Evolutionary conservation across 2,797 vertebrate genomes (phyloP).

Genomic region (Siniperca scherzeri): DNA sequence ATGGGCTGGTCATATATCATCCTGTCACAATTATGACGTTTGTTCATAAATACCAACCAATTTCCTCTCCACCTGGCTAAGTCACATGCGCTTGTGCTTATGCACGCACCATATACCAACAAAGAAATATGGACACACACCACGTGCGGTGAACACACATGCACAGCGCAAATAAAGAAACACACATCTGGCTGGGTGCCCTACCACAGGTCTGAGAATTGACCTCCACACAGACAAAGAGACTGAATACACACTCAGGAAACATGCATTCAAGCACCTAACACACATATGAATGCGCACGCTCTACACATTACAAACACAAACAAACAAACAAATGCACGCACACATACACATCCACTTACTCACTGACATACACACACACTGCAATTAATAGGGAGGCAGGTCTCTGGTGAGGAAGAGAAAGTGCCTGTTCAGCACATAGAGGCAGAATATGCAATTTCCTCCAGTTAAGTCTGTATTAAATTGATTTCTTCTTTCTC

Average conservation of each 20-base stretch:
- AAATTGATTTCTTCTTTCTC: conserved; percentile 92
- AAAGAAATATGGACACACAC: conserved; percentile 63
- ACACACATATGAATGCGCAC: conserved; percentile 42
- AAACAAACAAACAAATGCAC: conserved; percentile 74
- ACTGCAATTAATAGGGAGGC: conserved; percentile 85
- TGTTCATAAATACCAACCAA: conserved; percentile 90
- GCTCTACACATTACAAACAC: conserved; percentile 55
- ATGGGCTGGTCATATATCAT: conserved; percentile 87
- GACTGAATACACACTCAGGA: conserved; percentile 39
- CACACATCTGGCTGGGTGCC: conserved; percentile 62
- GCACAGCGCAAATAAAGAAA: conserved; percentile 63
- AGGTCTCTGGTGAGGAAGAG: conserved; percentile 82
- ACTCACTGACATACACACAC: conserved; percentile 65
- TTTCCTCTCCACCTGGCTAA: conserved; percentile 88
- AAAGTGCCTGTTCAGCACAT: conserved; percentile 87
- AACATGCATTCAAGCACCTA: conserved; percentile 34
- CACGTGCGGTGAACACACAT: conserved; percentile 41
- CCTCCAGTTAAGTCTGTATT: conserved; percentile 91
- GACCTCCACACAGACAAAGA: conserved; percentile 73
- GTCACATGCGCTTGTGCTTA: conserved; percentile 81
- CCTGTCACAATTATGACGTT: conserved; percentile 92
- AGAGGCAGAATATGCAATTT: conserved; percentile 91
- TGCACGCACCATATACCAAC: conserved; percentile 60
- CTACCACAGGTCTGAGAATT: conserved; percentile 64
- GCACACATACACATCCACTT: conserved; percentile 56